These are phyloP conservation scores for Myotis davidii DNA, from an alignment of 2,113 vertebrate genomes.

Conservation along the genomic window DNA sequence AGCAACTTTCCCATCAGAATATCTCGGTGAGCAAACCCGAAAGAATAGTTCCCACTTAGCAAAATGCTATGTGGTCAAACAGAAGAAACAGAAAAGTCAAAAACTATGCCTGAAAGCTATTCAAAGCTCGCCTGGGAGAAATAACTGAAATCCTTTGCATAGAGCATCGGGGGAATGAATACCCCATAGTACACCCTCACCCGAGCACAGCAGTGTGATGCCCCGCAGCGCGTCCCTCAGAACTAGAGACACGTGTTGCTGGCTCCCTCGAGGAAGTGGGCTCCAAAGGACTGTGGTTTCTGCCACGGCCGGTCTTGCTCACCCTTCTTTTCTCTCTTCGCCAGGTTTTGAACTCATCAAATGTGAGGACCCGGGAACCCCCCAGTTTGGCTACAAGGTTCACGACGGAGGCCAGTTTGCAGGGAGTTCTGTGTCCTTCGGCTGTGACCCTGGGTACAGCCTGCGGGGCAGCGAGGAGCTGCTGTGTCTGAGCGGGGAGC, in stretches of 20 bases:
- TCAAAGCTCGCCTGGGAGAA: background rate
- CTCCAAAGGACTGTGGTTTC: background rate
- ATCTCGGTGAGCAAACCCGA: background rate
- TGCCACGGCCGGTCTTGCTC: background rate
- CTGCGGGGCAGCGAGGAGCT: conserved; percentile 91
- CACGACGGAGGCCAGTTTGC: conserved; percentile 98
- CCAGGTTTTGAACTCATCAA: conserved; percentile 97
- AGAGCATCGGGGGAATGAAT: background rate
- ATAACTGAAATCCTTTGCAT: background rate
- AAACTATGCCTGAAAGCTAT: background rate
- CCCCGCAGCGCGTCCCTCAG: background rate
- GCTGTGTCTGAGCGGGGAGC: conserved; percentile 94
- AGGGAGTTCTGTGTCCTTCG: conserved; percentile 94
- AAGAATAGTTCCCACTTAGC: background rate
- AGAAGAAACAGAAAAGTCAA: background rate
- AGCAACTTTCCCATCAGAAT: background rate
- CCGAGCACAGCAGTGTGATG: background rate
- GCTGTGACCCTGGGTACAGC: conserved; percentile 95
- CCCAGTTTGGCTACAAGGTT: conserved; percentile 95
- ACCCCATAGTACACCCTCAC: background rate
- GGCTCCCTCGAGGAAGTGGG: background rate
- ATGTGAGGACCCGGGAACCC: conserved; percentile 96
- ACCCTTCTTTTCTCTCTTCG: conserved; percentile 17
- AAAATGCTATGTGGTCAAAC: background rate
- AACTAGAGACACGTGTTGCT: rapidly evolving